Evolutionary conservation across 2,113 vertebrate genomes (phyloP), one percentile per base, ranked within the genome.

Genomic region (Saguinus midas): DNA sequence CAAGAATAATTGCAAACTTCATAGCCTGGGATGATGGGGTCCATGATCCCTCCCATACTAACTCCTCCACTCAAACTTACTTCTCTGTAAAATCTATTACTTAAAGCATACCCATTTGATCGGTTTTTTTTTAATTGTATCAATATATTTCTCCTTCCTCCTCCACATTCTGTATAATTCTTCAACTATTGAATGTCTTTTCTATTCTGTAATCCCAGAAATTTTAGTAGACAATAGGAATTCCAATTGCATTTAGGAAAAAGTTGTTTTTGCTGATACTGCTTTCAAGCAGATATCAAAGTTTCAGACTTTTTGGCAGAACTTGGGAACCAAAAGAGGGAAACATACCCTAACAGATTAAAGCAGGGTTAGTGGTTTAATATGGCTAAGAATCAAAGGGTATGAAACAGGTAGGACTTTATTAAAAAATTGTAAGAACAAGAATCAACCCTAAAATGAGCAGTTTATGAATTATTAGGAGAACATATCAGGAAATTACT

Each of bases 231-330:
- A 95, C 43, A 40, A 23, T 68, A 48, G 52, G 8, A 18, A 58
- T 3, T 79, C 12, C 35, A 87, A 7, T 48, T 61, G 27, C 45
- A 80, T 48, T 96, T 66, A 87, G 55, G 6, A 81, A 95, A 82
- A 78, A 75, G 13, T 29, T 68, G 21, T 13, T 48, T 72, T 91
- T 88, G 8, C 35, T 80, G 40, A 85, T 79, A 94, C 35, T 87
- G 75, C 18, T 88, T 96, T 91, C 55, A 93, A 70, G 6, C 25
- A 93, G 11, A 70, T 83, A 87, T 50, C 32, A 83, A 93, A 94
- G 25, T 93, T 96, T 16, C 23, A 1, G 43, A 80, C 79, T 89
- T 68, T 52, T 88, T 61, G n/a, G 18, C 45, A 91, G 27, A 14
- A 57, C 90, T 83, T 75, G 57, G 11, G 8, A 87, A 90, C 6